Conservation (phyloP, 2,888 invertebrate genomes). For the Parnassius smintheus region DNA sequence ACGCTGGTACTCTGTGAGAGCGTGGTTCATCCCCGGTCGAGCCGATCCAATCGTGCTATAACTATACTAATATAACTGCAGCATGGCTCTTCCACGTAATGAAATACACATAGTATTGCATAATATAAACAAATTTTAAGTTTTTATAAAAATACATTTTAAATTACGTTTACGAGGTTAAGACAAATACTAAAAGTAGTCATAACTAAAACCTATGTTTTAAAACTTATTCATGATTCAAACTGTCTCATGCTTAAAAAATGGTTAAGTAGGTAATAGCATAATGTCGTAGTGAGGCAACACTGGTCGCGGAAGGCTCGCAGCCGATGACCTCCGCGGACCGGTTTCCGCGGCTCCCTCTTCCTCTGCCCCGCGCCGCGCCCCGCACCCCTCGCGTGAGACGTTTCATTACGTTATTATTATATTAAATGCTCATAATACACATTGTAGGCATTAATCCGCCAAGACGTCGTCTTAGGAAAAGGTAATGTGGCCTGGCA, state of each 20-base stretch:
- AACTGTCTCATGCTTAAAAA: background rate
- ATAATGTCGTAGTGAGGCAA: slow-evolving; percentile 56
- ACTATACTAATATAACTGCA: too few species aligned
- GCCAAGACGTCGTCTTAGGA: slow-evolving; percentile 61
- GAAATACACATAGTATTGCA: too few species aligned
- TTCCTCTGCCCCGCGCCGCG: slow-evolving; percentile 42
- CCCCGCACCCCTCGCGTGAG: slow-evolving; percentile 53
- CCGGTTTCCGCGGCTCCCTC: slow-evolving; percentile 67
- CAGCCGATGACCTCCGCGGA: slow-evolving; percentile 79
- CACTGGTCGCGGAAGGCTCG: slow-evolving; percentile 75
- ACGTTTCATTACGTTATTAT: slow-evolving; percentile 81
- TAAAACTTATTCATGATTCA: too few species aligned
- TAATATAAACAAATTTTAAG: too few species aligned
- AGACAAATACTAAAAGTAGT: too few species aligned
- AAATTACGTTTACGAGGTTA: too few species aligned
- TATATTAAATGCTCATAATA: slow-evolving; percentile 80
- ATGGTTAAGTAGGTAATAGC: slow-evolving; percentile 42
- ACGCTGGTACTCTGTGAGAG: too few species aligned
- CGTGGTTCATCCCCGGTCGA: too few species aligned
- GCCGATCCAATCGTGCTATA: too few species aligned
- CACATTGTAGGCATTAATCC: slow-evolving; percentile 78
- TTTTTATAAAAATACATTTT: too few species aligned
- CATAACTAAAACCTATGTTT: too few species aligned
- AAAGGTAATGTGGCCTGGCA: slow-evolving; percentile 60
- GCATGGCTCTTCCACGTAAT: too few species aligned